phyloP scores from a whole-genome alignment of 2,888 invertebrate species.

The Oligia fasciuncula region DNA sequence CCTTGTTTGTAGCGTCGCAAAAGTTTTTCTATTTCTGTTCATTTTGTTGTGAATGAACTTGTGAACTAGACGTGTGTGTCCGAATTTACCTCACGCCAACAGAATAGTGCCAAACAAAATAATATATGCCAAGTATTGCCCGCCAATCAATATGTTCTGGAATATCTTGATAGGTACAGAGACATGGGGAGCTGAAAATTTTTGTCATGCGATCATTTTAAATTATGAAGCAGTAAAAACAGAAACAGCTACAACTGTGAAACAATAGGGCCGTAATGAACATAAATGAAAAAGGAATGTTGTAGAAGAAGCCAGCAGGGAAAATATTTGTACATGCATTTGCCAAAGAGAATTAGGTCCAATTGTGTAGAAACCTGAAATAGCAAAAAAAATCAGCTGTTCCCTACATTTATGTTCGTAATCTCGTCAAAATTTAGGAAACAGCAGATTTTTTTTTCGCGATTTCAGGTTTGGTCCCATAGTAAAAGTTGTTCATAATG shows the following conservation, averaged over 20 bases:
- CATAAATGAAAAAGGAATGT: conserved; percentile 1
- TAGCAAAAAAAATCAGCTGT: too few relatives aligned
- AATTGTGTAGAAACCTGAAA: conserved; percentile 15
- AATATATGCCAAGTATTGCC: conserved; percentile 30
- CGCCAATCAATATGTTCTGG: conserved; percentile 10
- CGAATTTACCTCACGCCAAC: conserved; percentile 16
- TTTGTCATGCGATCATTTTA: not conserved
- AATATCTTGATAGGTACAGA: not conserved
- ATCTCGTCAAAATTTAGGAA: too few relatives aligned
- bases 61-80: conserved; percentile 19
- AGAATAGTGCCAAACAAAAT: conserved; percentile 37
- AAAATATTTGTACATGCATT: conserved; percentile 4
- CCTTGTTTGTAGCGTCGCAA: conserved; percentile 46
- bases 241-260: too few relatives aligned
- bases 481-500: too few relatives aligned
- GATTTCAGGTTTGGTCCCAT: too few relatives aligned
- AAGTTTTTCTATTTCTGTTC: conserved; percentile 50
- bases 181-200: not conserved
- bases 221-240: not conserved
- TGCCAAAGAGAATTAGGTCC: conserved; percentile 1
- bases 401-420: too few relatives aligned
- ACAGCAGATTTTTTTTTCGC: too few relatives aligned
- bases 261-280: conserved; percentile 6
- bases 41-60: conserved; percentile 35
- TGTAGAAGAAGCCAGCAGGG: not conserved